A percentile compares a stretch with the other conserved stretches of the same genome.
These are phyloP conservation scores for Macropis europaea DNA, from an alignment of 2,888 invertebrate genomes.

Conservation along the genomic window DNA sequence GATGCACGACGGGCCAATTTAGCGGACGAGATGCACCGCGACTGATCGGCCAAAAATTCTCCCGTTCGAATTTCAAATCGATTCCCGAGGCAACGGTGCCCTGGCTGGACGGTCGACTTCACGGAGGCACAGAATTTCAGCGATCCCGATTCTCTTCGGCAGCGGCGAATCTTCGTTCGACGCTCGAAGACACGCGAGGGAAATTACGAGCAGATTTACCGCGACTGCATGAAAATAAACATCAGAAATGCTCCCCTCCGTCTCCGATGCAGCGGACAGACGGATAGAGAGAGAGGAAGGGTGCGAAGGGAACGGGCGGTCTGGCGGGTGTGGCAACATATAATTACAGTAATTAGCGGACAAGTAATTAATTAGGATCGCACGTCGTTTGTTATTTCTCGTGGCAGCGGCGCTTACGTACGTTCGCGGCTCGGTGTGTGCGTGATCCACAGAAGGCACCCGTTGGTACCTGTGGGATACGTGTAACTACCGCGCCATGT, in stretches of 20 bases:
- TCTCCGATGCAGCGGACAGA: background rate
- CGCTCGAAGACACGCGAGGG: constrained; percentile 40
- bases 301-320: constrained; percentile 16
- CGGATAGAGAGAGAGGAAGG: constrained; percentile 1
- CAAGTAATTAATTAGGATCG: constrained; percentile 75
- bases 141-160: too few species aligned
- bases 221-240: constrained; percentile 47
- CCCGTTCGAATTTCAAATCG: too few species aligned
- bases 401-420: constrained; percentile 48
- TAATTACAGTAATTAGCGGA: constrained; percentile 74
- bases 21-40: constrained; percentile 33
- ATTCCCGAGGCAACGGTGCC: too few species aligned
- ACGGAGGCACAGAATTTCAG: too few species aligned
- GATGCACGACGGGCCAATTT: constrained; percentile 70
- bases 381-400: constrained; percentile 75
- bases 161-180: too few species aligned
- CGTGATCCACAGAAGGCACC: constrained; percentile 48
- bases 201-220: constrained; percentile 51
- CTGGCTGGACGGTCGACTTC: too few species aligned
- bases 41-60: too few species aligned
- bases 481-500: constrained; percentile 63
- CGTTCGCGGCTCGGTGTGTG: constrained; percentile 18
- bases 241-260: constrained; percentile 29
- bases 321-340: constrained; percentile 69
- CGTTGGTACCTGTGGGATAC: constrained; percentile 61